These are phyloP conservation scores for Galerucella calmariensis DNA, from an alignment of 2,888 invertebrate species.

Conservation along the genomic window DNA sequence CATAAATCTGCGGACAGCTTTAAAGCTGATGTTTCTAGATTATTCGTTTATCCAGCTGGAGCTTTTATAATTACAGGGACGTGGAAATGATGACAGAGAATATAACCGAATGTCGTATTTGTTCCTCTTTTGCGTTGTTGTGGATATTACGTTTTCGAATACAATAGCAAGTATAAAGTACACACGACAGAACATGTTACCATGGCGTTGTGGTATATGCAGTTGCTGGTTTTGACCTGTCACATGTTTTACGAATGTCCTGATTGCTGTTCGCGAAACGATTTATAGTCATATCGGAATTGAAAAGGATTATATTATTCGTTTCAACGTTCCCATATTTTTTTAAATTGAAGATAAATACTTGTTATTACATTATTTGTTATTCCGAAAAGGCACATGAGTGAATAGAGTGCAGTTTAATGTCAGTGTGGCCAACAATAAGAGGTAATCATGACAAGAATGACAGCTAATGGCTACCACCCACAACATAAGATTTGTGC, in stretches of 20 bases:
- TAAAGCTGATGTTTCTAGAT: slow-evolving; percentile 5
- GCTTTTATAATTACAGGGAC: slow-evolving; percentile 7
- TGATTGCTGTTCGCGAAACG: slow-evolving; percentile 11
- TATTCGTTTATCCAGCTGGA: neutral
- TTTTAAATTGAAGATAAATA: too few species aligned
- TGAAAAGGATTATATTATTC: slow-evolving; percentile 1
- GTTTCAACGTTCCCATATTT: neutral
- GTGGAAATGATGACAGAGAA: slow-evolving; percentile 3
- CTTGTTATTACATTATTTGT: too few species aligned
- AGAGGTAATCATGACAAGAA: too few species aligned
- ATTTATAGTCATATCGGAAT: neutral
- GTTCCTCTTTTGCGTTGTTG: slow-evolving; percentile 4
- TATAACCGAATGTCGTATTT: slow-evolving; percentile 1
- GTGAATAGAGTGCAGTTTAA: too few species aligned
- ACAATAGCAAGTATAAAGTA: slow-evolving; percentile 8
- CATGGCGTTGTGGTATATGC: slow-evolving; percentile 11
- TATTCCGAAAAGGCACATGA: too few species aligned
- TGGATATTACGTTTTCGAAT: slow-evolving; percentile 7
- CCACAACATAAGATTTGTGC: too few species aligned
- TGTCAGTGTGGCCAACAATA: too few species aligned
- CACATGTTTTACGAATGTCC: slow-evolving; percentile 12
- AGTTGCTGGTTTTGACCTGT: slow-evolving; percentile 14
- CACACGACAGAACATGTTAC: slow-evolving; percentile 5
- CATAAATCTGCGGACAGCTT: neutral
- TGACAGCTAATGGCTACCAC: too few species aligned